Evolutionary conservation across 2,888 invertebrate species (phyloP), one percentile per base, ranked within the genome.

Genomic region (Coenonympha glycerion): DNA sequence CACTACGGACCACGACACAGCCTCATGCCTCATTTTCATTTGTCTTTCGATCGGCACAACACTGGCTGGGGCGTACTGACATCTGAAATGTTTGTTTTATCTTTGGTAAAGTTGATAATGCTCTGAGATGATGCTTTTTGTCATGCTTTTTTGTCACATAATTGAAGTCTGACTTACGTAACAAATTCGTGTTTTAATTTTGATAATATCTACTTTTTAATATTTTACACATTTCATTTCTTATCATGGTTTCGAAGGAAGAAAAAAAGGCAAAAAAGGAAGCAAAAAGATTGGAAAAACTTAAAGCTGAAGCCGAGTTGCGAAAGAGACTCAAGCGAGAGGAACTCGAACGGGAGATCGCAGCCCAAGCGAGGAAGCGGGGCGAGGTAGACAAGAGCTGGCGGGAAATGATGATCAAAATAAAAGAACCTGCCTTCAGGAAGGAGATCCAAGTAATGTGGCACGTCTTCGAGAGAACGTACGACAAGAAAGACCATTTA

Each of bases 401-500:
- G 80, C 70, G 73, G 4, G 66, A 76, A 42, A 67, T 76, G 63
- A 83, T 87, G 82, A 56, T 77, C 1, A 78, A 77, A 58, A 82
- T 86, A 47, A 84, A 85, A 55, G 80, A 83, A 62, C 86, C 87
- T 0, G 58, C 79, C 2, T 80, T 84, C 49, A 76, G 59, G 39
- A 71, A 80, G 57, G 80, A 86, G 4, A 71, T 84, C 16, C 74
- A 84, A 63, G 71, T 83, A 3, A 71, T 85, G 74, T 81, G 84
- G 79, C 76, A 76, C 36, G 70, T 71, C 2, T 86, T 92, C 59
- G 90, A 91, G 63, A 76, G 89, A 57, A 74, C 81, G 0, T 69
- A 89, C 11, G 87, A 88, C 47, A 87, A 89, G 56, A 92, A 92
- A 74, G 90, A 92, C 60, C 71, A 87, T 28, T 68, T 90, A 2